Percentiles rank a stretch among this genome's conserved stretches.
Conservation (phyloP, 2,888 invertebrate species). For the Leucozona laternaria region DNA sequence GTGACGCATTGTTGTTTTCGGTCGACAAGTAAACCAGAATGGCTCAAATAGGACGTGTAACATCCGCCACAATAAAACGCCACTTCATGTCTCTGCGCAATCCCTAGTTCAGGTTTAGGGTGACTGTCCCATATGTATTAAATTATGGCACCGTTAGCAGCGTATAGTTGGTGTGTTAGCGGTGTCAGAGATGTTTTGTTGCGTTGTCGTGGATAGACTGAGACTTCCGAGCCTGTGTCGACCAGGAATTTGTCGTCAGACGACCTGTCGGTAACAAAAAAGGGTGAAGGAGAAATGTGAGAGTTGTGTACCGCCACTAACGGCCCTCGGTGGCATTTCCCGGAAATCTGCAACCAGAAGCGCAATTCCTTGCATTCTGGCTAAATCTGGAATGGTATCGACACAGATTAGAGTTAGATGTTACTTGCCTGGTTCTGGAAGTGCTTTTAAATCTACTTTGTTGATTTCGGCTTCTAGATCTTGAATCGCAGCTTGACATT, state of each 20-base stretch:
- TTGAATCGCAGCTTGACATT: no score
- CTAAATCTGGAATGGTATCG: constrained; percentile 16
- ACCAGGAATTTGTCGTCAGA: constrained; percentile 32
- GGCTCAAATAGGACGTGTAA: constrained; percentile 15
- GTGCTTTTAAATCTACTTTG: no score
- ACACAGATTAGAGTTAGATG: constrained; percentile 10
- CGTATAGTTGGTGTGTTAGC: constrained; percentile 16
- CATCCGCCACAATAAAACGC: constrained; percentile 35
- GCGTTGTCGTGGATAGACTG: constrained; percentile 36
- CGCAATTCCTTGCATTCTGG: neutral
- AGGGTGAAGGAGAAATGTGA: neutral
- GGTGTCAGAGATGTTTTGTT: neutral
- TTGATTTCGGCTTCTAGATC: no score
- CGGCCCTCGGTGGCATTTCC: constrained; percentile 36
- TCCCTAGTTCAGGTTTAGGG: constrained; percentile 17
- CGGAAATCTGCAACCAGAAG: neutral
- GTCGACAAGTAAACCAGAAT: constrained; percentile 33
- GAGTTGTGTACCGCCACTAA: constrained; percentile 37
- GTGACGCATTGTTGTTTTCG: constrained; percentile 13
- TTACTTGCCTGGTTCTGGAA: neutral
- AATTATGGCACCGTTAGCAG: constrained; percentile 37
- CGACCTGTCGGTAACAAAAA: constrained; percentile 2
- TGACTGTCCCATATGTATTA: constrained; percentile 39
- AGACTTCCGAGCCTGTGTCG: constrained; percentile 59
- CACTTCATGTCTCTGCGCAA: neutral